A percentile compares a stretch with the other conserved stretches of the same genome.
Conservation (phyloP, 2,113 vertebrate species). For the Pavo muticus region DNA sequence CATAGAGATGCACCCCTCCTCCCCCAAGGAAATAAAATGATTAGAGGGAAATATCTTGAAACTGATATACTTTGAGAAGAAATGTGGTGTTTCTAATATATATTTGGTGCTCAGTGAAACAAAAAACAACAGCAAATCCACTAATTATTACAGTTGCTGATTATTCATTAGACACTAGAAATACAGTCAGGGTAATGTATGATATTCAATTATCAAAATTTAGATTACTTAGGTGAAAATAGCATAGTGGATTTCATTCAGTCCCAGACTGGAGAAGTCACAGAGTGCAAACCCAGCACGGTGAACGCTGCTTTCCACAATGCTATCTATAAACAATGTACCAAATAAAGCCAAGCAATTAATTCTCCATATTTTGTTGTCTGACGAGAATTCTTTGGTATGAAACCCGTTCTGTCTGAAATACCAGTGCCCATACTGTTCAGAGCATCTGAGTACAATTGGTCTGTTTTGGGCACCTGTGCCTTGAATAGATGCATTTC, state of each 20-base stretch:
- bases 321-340: neutral
- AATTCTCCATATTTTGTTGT: slow-evolving; percentile 3
- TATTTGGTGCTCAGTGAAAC: neutral
- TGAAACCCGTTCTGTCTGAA: slow-evolving; percentile 28
- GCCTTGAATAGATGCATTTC: neutral
- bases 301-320: neutral
- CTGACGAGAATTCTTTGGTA: neutral
- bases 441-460: neutral
- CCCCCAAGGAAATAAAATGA: slow-evolving; percentile 25
- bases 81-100: slow-evolving; percentile 1
- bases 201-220: slow-evolving; percentile 56
- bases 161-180: slow-evolving; percentile 40
- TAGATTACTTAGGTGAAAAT: neutral
- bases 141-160: slow-evolving; percentile 27
- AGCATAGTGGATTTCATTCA: neutral
- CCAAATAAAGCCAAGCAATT: neutral
- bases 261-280: neutral
- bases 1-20: neutral
- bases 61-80: neutral
- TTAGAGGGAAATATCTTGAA: slow-evolving; percentile 48
- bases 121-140: neutral
- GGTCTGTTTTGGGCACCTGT: neutral
- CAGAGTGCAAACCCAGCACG: neutral
- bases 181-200: neutral
- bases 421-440: slow-evolving; percentile 2